Conservation (phyloP, 1,140 invertebrate species). For the Bradynema listronoti region DNA sequence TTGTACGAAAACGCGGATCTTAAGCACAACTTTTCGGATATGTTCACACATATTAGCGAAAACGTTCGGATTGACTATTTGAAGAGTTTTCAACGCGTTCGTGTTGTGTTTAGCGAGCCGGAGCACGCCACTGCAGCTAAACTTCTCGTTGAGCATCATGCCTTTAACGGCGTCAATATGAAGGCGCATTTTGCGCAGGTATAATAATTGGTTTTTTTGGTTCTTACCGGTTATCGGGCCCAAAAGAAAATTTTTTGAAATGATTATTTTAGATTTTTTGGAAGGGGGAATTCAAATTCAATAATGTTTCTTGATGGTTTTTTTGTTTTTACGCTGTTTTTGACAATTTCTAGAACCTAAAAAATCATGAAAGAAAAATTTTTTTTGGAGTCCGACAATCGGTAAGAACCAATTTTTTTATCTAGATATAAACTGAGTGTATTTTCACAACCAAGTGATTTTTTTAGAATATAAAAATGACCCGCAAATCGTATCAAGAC, state of each 20-base stretch:
- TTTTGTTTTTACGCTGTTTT: no score
- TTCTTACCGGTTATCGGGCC: no score
- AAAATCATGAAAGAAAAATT: no score
- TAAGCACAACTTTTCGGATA: conserved; percentile 46
- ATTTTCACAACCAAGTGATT: no score
- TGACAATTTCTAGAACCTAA: no score
- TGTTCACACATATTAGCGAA: conserved; percentile 48
- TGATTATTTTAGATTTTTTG: no score
- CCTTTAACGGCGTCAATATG: conserved; percentile 47
- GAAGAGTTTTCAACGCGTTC: conserved; percentile 52
- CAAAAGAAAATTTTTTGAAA: no score
- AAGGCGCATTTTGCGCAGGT: conserved; percentile 54
- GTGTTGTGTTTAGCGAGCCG: conserved; percentile 45
- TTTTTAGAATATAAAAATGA: conserved; percentile 52
- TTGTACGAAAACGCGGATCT: conserved; percentile 43
- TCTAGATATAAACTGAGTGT: no score
- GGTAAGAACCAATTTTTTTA: no score
- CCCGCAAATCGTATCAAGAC: conserved; percentile 44
- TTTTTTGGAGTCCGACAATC: no score
- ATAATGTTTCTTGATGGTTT: no score
- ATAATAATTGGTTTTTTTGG: background rate
- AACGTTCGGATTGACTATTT: conserved; percentile 52
- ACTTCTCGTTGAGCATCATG: conserved; percentile 51
- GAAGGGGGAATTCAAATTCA: no score
- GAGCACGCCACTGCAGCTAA: conserved; percentile 55